Evolutionary conservation across 1,140 invertebrate species (phyloP), one percentile per base, ranked within the genome.

Genomic region (Drosophila funebris): DNA sequence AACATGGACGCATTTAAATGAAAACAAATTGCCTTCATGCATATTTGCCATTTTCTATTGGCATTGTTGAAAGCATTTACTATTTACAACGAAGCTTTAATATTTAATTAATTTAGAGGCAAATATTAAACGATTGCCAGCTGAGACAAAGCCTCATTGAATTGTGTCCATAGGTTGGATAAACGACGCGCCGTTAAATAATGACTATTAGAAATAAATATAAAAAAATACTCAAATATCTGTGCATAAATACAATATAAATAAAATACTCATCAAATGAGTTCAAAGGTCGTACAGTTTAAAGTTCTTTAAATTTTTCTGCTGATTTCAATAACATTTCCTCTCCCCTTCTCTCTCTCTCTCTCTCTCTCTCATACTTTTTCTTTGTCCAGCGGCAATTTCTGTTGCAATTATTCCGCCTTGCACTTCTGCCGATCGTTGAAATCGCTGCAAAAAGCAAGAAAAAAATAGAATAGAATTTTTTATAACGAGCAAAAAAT

Each of bases 401-500:
- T 18, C 29, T 41, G 22, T 20, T 41, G 60, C 70, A 78, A 66
- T 69, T 60, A 57, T 73, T 31, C 22, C 16, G 52, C 33, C 37
- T 44, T 46, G 50, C 60, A 50, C 41, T 61, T 36, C 9, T 33
- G 53, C 20, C 48, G 63, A 43, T 61, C 44, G 58, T 16, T 62
- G 39, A 50, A 56, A 63, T 33, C n/a, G 33, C 29, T 44, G 46
- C 22, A 29, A 58, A 41, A 11, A 39, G 9, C 31, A 54, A 54
- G 29, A n/a, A 24, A 20, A 14, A 73, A 61, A 66, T 36, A 9
- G 33, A 22, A 50, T 18, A 31, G 33, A 57, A 43, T 62, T 68
- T 79, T 79, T 70, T 43, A 73, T 84, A 84, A 84, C 80, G 69
- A 87, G 81, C 81, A 48, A 63, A 60, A 63, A 73, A 71, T 68